phyloP scores from a whole-genome alignment of 2,113 vertebrate genomes.

The Xerus inauris region DNA sequence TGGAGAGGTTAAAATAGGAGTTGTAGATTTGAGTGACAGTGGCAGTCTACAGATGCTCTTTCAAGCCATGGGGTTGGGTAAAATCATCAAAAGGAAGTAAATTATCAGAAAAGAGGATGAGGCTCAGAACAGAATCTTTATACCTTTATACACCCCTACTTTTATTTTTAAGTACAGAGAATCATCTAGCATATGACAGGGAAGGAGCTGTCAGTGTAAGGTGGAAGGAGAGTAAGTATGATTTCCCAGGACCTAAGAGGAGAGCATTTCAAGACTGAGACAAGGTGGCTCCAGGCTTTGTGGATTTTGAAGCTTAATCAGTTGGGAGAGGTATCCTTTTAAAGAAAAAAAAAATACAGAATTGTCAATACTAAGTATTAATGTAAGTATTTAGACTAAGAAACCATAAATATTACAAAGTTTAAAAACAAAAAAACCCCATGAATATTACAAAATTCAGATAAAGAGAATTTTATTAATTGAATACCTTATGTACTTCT shows the following conservation, averaged over 20 bases:
- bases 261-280: neutral
- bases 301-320: neutral
- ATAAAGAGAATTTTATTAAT: neutral
- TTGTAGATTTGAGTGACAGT: neutral
- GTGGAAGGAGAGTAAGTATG: neutral
- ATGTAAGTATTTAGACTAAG: neutral
- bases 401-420: neutral
- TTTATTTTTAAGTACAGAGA: neutral
- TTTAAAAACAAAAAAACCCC: conserved; percentile 5
- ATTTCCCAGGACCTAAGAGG: neutral
- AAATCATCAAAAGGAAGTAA: neutral
- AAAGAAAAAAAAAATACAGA: neutral
- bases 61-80: neutral
- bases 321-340: neutral
- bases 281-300: neutral
- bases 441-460: neutral
- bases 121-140: neutral
- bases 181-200: neutral
- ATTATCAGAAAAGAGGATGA: neutral
- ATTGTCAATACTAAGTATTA: neutral
- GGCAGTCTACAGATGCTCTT: neutral
- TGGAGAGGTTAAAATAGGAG: neutral
- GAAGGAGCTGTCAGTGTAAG: neutral
- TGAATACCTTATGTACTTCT: neutral
- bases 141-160: neutral